A percentile compares a stretch with the other conserved stretches of the same genome.
Evolutionary conservation across 2,113 vertebrate genomes (phyloP).

Genomic region (Stictonetta naevosa): DNA sequence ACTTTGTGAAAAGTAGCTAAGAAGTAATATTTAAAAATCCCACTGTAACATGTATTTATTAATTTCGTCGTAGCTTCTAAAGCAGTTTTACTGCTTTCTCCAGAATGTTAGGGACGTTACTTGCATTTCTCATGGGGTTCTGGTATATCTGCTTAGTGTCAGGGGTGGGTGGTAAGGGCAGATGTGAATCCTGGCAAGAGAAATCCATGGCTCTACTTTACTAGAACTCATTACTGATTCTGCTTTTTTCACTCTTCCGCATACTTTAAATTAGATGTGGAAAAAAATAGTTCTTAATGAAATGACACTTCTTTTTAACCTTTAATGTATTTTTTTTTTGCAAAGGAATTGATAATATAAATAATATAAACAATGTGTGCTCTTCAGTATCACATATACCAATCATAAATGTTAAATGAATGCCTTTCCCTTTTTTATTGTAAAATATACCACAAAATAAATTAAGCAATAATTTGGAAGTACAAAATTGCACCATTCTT

Average conservation of each 20-base stretch:
- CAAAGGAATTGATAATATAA: neutral
- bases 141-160: conserved; percentile 20
- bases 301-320: neutral
- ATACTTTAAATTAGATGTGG: neutral
- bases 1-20: neutral
- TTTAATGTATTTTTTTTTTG: neutral
- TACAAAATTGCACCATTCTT: neutral
- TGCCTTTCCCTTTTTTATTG: neutral
- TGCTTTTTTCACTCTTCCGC: neutral
- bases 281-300: neutral
- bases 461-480: neutral
- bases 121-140: neutral
- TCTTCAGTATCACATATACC: neutral
- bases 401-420: neutral
- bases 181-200: neutral
- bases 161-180: neutral
- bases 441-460: neutral
- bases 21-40: neutral
- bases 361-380: neutral
- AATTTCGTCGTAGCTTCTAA: neutral
- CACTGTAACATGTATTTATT: neutral
- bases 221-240: neutral
- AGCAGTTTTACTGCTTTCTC: neutral
- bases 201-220: neutral
- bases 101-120: neutral